Evolutionary conservation across 2,797 vertebrate genomes (phyloP).

Genomic region (Danio jaintianensis): DNA sequence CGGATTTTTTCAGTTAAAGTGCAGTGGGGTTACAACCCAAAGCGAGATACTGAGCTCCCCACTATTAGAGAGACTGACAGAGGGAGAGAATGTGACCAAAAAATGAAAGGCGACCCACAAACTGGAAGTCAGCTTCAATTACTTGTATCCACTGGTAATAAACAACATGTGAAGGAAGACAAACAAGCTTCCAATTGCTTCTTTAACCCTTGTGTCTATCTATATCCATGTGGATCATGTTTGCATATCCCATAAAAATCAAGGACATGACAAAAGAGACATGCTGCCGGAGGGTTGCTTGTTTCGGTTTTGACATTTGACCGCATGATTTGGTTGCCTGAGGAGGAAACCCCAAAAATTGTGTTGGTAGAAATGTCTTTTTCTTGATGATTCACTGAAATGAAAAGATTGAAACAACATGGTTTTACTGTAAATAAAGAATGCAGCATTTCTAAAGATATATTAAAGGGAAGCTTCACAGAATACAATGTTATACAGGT

Average conservation of each 20-base stretch:
- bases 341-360: conserved; percentile 46
- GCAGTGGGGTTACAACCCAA: conserved; percentile 69
- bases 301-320: conserved; percentile 46
- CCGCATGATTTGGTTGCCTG: conserved; percentile 42
- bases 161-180: conserved; percentile 72
- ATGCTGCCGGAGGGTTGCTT: conserved; percentile 25
- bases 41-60: conserved; percentile 65
- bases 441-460: neutral
- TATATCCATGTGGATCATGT: conserved; percentile 65
- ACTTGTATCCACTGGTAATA: conserved; percentile 73
- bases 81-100: conserved; percentile 46
- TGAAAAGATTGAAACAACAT: conserved; percentile 18
- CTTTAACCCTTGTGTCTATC: conserved; percentile 55
- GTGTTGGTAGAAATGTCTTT: conserved; percentile 25
- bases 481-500: neutral
- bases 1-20: conserved; percentile 75
- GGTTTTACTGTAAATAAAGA: neutral
- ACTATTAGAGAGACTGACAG: conserved; percentile 59
- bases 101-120: conserved; percentile 54
- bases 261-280: conserved; percentile 46
- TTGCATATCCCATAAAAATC: conserved; percentile 59
- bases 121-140: conserved; percentile 75
- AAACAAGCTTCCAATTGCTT: conserved; percentile 67
- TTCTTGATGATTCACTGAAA: too few relatives aligned
- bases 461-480: neutral